Percentiles rank a stretch among this genome's conserved stretches.
phyloP scores from a whole-genome alignment of 2,113 vertebrate species.

The Apodemus sylvaticus region DNA sequence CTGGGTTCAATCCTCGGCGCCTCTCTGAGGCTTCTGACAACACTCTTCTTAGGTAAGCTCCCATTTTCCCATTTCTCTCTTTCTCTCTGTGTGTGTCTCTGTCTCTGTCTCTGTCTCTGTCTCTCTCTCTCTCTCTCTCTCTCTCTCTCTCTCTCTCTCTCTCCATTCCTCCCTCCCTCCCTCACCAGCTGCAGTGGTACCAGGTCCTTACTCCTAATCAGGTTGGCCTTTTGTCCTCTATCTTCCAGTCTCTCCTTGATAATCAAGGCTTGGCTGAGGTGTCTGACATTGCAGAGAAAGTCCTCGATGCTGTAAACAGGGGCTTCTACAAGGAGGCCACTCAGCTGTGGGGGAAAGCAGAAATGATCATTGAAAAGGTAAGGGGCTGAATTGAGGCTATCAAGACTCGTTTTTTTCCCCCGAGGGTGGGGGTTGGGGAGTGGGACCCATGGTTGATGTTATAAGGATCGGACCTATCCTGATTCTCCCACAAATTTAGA shows the following conservation, averaged over 20 bases:
- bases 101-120: too few relatives aligned
- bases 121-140: too few relatives aligned
- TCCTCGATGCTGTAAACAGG: constrained; percentile 89
- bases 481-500: not conserved
- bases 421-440: fast-evolving
- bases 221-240: not conserved
- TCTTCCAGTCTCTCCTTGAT: constrained; percentile 94
- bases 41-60: fast-evolving
- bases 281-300: constrained; percentile 86
- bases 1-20: not conserved
- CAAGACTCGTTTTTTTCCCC: not conserved
- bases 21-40: too few relatives aligned
- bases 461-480: not conserved
- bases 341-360: constrained; percentile 90
- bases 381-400: not conserved
- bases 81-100: too few relatives aligned
- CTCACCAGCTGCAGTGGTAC: not conserved
- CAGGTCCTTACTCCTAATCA: not conserved
- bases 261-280: constrained; percentile 92
- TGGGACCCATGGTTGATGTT: not conserved
- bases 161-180: too few relatives aligned
- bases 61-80: not conserved
- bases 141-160: too few relatives aligned
- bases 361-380: constrained; percentile 92
- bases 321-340: constrained; percentile 90